Base-by-base conservation (phyloP, 2,113 vertebrate species). In the Cyprichromis sp. region DNA sequence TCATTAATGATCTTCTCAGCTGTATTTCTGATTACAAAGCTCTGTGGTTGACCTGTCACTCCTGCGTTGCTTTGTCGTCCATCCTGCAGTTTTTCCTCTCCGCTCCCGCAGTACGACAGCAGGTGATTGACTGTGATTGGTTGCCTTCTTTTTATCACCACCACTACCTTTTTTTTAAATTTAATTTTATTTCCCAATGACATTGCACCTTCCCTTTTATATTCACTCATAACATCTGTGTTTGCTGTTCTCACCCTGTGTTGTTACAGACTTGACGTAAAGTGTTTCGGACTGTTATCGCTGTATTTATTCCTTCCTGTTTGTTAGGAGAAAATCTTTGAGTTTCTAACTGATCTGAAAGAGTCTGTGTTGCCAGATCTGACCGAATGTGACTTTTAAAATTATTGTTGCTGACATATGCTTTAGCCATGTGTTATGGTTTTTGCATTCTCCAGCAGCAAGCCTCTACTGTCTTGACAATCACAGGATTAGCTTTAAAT, bases 91-190 rank as follows among this genome's bases (percentile, higher is more conserved):
- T 97, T 96, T 97, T 97, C 97, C 96, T 98, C 97, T 97, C 97
- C 98, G 96, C 98, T 98, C 95, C 98, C 98, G 95, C 98, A 98
- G 96, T 98, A 97, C 97, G 98, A 99, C 97, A 98, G 97, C 98
- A 99, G 98, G 98, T 99, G 98, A 98, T 90, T 96, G 96, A 97
- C 92, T 95, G 92, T 94, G 92, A 95, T 92, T 94, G 93, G 91
- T 93, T 83, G 54, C 79, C 85, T 68, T 86, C 82, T 84, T 83
- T 90, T 81, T 66, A 42, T 82, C 40, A 76, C 42, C 85, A 53
- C 91, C 85, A 17, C 84, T 40, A 45, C 84, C 83, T 87, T 83
- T 61, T 31, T 40, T 40, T 1, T 2, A 2, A 42, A 1, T 24
- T 73, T 73, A 0, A 17, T 47, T 50, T 76, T 19, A 50, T 78